Percentiles rank a stretch among this genome's conserved stretches.
Conservation (phyloP, 2,113 vertebrate species). For the Bufo bufo region DNA sequence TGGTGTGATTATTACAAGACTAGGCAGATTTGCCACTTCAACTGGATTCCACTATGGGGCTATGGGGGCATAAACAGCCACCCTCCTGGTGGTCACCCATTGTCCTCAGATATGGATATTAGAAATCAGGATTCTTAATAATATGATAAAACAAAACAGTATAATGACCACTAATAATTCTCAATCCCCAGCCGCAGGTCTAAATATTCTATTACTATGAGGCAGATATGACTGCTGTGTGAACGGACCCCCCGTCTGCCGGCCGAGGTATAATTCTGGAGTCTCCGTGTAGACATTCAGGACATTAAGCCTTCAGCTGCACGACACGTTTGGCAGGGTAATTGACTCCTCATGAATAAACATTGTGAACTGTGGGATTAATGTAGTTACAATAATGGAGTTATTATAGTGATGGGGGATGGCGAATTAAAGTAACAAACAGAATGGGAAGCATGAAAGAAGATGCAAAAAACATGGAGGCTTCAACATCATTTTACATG, state of each 20-base stretch:
- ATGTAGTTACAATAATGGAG: conserved; percentile 52
- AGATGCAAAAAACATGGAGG: conserved; percentile 21
- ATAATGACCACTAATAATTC: no score
- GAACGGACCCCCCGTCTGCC: background rate
- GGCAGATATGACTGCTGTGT: background rate
- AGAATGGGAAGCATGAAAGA: conserved; percentile 26
- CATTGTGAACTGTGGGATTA: conserved; percentile 48
- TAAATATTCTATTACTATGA: no score
- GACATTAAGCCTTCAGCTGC: conserved; percentile 31
- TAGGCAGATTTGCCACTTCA: no score
- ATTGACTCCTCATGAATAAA: conserved; percentile 56
- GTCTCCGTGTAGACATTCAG: background rate
- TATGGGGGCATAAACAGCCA: no score
- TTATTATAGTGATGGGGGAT: conserved; percentile 46
- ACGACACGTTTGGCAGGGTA: conserved; percentile 5
- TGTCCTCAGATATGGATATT: no score
- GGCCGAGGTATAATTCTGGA: background rate
- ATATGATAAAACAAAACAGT: no score
- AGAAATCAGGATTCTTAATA: no score
- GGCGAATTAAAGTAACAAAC: conserved; percentile 38
- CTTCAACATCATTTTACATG: conserved; percentile 30
- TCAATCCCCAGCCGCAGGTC: background rate
- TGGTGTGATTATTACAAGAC: no score
- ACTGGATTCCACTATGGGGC: no score
- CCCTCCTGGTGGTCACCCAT: no score